These are phyloP conservation scores for Indri indri DNA, from an alignment of 2,113 vertebrate species.

Conservation along the genomic window DNA sequence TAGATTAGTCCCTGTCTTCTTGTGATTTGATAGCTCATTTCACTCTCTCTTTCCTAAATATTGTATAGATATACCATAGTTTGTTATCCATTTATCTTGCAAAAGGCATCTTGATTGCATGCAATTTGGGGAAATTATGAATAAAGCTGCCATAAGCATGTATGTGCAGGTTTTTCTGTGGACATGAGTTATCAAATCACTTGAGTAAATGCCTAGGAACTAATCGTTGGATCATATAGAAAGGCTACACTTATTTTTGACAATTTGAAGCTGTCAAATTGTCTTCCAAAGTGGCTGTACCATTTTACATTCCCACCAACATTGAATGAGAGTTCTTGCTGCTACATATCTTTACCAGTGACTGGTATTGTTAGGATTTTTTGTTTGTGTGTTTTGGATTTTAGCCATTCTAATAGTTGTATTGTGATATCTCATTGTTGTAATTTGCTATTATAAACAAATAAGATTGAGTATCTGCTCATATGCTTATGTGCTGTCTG, in stretches of 20 bases:
- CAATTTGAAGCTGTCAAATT: neutral
- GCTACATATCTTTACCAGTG: neutral
- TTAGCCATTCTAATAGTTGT: neutral
- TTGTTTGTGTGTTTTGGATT: neutral
- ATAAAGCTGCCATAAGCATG: neutral
- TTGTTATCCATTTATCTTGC: neutral
- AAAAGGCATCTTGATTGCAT: neutral
- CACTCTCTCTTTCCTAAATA: neutral
- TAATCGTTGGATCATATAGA: neutral
- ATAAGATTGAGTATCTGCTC: neutral
- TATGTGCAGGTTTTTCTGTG: neutral
- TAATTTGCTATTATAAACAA: neutral
- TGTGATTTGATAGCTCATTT: neutral
- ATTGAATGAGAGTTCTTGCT: neutral
- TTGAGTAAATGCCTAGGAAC: neutral
- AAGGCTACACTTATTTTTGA: neutral
- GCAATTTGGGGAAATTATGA: neutral
- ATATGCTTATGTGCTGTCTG: neutral
- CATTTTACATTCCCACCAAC: neutral
- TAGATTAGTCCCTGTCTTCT: neutral
- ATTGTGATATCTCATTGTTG: neutral
- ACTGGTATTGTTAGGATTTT: neutral
- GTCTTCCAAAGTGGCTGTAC: neutral
- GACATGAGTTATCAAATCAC: neutral
- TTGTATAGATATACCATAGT: neutral